Percentiles rank a stretch among this genome's conserved stretches.
phyloP scores from a whole-genome alignment of 2,797 vertebrate species.

The Gouania willdenowi region DNA sequence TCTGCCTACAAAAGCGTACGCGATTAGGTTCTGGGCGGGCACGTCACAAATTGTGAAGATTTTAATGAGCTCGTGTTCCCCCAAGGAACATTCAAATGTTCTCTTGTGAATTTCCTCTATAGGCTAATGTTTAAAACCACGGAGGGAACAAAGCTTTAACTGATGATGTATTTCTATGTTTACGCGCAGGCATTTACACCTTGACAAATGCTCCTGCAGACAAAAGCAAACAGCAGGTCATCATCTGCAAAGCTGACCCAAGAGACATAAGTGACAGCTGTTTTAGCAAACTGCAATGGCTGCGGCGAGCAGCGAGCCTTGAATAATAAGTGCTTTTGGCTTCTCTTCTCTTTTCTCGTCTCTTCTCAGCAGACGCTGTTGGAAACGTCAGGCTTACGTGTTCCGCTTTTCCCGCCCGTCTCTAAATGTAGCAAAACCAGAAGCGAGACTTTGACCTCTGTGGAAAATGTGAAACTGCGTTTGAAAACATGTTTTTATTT shows the following conservation, averaged over 20 bases:
- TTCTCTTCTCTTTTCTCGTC: conserved; percentile 1
- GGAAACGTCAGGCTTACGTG: too few species aligned
- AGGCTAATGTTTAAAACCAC: conserved; percentile 7
- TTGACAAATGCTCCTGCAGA: conserved; percentile 27
- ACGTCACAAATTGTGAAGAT: conserved; percentile 22
- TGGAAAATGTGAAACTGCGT: conserved; percentile 17
- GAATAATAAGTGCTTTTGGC: conserved; percentile 42
- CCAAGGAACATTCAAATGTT: conserved; percentile 40
- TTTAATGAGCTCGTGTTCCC: conserved; percentile 52
- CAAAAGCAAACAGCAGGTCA: conserved; percentile 42
- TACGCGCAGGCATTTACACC: conserved; percentile 18
- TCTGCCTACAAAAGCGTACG: background rate
- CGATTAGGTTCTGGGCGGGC: background rate
- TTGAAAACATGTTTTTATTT: conserved; percentile 5
- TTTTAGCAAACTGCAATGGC: conserved; percentile 41
- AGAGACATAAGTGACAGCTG: conserved; percentile 57
- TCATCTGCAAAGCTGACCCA: conserved; percentile 45
- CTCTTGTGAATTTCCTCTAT: conserved; percentile 18
- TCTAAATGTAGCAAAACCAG: too few species aligned
- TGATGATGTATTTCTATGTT: background rate
- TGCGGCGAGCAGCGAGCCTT: conserved; percentile 43
- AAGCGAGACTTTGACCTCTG: conserved; percentile 10
- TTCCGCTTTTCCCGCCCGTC: too few species aligned
- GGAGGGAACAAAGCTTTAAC: too few species aligned
- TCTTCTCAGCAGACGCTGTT: too few species aligned